Base-by-base conservation (phyloP, 2,797 vertebrate genomes). In the Chaetodon trifasciatus region DNA sequence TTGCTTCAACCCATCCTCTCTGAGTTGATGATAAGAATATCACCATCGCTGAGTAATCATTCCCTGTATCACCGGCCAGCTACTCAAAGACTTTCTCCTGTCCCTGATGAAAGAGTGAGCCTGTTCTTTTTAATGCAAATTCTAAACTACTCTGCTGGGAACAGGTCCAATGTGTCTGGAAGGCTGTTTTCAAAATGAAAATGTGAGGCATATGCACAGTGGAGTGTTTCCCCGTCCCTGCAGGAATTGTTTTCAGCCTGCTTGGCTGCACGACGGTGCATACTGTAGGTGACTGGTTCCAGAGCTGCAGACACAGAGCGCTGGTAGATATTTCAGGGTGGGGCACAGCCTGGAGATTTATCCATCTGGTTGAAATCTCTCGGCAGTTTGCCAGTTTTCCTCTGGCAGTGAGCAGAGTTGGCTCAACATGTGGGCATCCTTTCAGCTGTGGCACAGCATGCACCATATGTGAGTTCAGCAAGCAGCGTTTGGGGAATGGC, bases 291-390 rank as follows among this genome's bases (percentile, higher is more conserved):
- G 86, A 80, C 49, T 79, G 0, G 17, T 63, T 70, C 52, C 74
- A 79, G 72, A 66, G 73, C 52, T 56, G 40, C 66, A 66, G n/a
- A 74, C 74, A 58, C 63, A 74, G 63, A 74, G 21, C 57, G 50
- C 58, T 50, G 63, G 62, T 64, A 16, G 53, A 79, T 85, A 57
- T 84, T 88, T 85, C 69, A 78, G 66, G 89, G 83, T 75, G 76
- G 81, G 65, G 70, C 65, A 24, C 42, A 79, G 9, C 42, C 12
- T 55, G 69, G 39, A 73, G 50, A 28, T 88, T 60, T 77, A 73
- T 79, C 84, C 74, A 86, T 93, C 81, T 92, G 89, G 77, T 89
- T 85, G 60, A 89, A 78, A 91, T 93, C 81, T 76, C 75, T 74
- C 16, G 69, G 85, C 65, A 24, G 83, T 75, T 79, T 58, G 70